phyloP scores from a whole-genome alignment of 2,797 vertebrate species.

The Sebastes aleutianus region DNA sequence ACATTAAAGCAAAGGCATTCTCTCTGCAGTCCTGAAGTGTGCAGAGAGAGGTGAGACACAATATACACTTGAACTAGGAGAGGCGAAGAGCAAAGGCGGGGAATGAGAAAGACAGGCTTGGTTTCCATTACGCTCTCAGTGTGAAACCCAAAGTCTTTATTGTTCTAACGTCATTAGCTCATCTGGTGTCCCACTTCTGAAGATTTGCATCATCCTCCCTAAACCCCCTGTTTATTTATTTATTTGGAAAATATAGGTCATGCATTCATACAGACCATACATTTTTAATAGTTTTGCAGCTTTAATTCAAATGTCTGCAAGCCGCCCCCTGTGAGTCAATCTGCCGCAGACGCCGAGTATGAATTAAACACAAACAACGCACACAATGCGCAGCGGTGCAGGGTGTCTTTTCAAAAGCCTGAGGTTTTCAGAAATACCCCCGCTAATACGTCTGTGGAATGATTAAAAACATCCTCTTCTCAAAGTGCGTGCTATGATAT shows the following conservation, averaged over 20 bases:
- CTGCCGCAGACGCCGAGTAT: slow-evolving; percentile 45
- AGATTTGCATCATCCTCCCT: slow-evolving; percentile 69
- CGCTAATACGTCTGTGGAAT: slow-evolving; percentile 30
- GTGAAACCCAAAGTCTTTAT: slow-evolving; percentile 65
- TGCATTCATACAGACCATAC: slow-evolving; percentile 77
- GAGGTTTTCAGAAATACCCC: slow-evolving; percentile 39
- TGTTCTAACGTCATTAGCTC: slow-evolving; percentile 70
- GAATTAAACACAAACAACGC: slow-evolving; percentile 54
- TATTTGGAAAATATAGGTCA: slow-evolving; percentile 85
- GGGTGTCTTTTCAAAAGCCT: slow-evolving; percentile 36
- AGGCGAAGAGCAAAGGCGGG: slow-evolving; percentile 34
- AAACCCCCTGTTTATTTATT: slow-evolving; percentile 79
- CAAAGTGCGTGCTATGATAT: slow-evolving; percentile 12
- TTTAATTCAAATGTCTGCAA: slow-evolving; percentile 76
- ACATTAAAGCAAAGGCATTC: slow-evolving; percentile 36
- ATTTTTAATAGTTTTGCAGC: slow-evolving; percentile 82
- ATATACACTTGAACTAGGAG: slow-evolving; percentile 49
- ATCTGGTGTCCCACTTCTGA: slow-evolving; percentile 74
- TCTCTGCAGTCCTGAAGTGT: slow-evolving; percentile 19
- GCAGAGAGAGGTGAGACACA: slow-evolving; percentile 55
- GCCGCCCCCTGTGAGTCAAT: slow-evolving; percentile 55
- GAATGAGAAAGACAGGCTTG: slow-evolving; percentile 49
- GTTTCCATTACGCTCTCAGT: slow-evolving; percentile 62
- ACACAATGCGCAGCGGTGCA: slow-evolving; percentile 20
- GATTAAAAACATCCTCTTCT: slow-evolving; percentile 40